Base-by-base conservation (phyloP, 2,113 vertebrate genomes). In the Myocastor coypus region DNA sequence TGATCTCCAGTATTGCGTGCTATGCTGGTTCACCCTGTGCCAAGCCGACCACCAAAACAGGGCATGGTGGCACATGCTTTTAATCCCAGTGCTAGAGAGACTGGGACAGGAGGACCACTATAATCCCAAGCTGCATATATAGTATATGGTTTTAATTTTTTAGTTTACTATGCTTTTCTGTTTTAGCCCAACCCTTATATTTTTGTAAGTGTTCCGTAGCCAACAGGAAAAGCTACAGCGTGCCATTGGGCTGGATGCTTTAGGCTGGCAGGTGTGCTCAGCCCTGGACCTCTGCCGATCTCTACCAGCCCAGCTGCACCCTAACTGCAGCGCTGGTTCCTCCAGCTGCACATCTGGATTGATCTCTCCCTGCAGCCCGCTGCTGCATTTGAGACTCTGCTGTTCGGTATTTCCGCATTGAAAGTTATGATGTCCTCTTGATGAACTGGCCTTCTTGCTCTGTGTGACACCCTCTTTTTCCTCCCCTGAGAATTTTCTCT, bases 81-180 rank as follows among this genome's bases (percentile, higher is more conserved):
- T 57, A 57, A 57, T 57, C 55, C 55, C 55, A 57, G 55, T 57
- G 55, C 55, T 57, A 16, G 55, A 55, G 55, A 55, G 55, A 12
- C 55, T 55, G 55, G 16, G 55, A 55, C 55, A 55, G 55, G 55
- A 57, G 55, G 55, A 57, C 19, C 55, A 57, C 55, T 57, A 19
- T 16, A 57, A 57, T 14, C 19, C 55, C 16, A 16, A 57, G 55
- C 55, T 57, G 55, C 16, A 28, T 20, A 63, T 32, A 55, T n/a
- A 73, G 71, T 55, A 24, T 81, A 34, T 86, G 19, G 40, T 71
- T 85, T 94, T 28, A 80, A 7, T 69, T 94, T 94, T 86, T 81
- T 42, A 81, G 63, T 37, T 73, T 73, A 28, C 30, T 55, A 87
- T 46, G 32, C 28, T 64, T 87, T 66, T 22, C 57, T 57, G 73